A percentile compares a stretch with the other conserved stretches of the same genome.
phyloP scores from a whole-genome alignment of 2,113 vertebrate species.

The Eublepharis macularius region DNA sequence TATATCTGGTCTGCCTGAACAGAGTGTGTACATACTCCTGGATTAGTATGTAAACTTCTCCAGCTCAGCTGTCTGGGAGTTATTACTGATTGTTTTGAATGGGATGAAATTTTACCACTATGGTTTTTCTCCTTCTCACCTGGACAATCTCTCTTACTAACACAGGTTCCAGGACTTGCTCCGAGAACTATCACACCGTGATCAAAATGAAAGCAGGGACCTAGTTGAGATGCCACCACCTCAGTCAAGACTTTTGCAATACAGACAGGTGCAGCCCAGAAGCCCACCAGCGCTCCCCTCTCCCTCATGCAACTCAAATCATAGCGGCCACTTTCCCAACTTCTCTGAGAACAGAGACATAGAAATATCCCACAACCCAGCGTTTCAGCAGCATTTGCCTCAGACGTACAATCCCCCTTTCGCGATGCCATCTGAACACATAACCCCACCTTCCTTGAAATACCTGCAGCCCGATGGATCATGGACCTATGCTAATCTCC shows the following conservation, averaged over 20 bases:
- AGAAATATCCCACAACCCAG: constrained; percentile 82
- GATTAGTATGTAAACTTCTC: not conserved
- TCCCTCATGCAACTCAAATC: constrained; percentile 82
- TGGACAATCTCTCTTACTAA: constrained; percentile 7
- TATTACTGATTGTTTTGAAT: constrained; percentile 23
- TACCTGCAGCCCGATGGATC: constrained; percentile 93
- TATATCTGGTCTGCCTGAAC: not conserved
- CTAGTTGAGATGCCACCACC: constrained; percentile 91
- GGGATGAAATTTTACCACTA: constrained; percentile 37
- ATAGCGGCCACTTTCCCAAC: constrained; percentile 79
- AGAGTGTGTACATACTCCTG: not conserved
- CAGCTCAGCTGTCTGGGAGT: not conserved
- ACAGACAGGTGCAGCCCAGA: constrained; percentile 89
- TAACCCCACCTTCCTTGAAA: constrained; percentile 87
- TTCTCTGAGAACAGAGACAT: constrained; percentile 84
- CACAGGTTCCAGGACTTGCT: constrained; percentile 92
- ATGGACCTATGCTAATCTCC: constrained; percentile 89
- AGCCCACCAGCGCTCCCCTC: constrained; percentile 84
- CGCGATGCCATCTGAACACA: constrained; percentile 85
- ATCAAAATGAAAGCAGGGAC: constrained; percentile 86
- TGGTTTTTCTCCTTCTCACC: not conserved
- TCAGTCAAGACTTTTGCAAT: constrained; percentile 96
- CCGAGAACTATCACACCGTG: constrained; percentile 89
- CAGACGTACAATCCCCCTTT: constrained; percentile 85
- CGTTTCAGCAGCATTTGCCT: constrained; percentile 85